These are phyloP conservation scores for Cryptoblepharus egeriae DNA, from an alignment of 2,797 vertebrate species.

Conservation along the genomic window DNA sequence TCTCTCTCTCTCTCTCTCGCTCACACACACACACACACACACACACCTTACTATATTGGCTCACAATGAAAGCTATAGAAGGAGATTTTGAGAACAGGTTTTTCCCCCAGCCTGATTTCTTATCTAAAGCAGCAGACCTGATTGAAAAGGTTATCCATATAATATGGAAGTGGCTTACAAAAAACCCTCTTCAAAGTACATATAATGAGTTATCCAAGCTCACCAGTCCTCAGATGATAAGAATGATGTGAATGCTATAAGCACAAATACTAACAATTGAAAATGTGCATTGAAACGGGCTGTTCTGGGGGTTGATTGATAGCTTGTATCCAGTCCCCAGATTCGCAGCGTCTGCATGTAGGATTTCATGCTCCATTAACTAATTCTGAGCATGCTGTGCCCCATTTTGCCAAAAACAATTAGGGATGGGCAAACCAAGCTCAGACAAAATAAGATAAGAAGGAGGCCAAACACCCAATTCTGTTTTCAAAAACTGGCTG, in stretches of 20 bases:
- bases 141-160: background rate
- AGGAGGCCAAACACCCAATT: background rate
- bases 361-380: slow-evolving; percentile 19
- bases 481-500: background rate
- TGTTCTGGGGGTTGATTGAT: background rate
- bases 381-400: slow-evolving; percentile 8
- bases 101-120: background rate
- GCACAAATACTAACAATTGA: slow-evolving; percentile 30
- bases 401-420: slow-evolving; percentile 15
- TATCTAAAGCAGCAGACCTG: background rate
- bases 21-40: background rate
- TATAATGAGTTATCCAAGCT: background rate
- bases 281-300: background rate
- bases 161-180: slow-evolving; percentile 13
- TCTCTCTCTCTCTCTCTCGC: too few relatives aligned
- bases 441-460: slow-evolving; percentile 4
- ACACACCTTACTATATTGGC: background rate
- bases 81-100: background rate
- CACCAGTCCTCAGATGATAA: slow-evolving; percentile 29
- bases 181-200: background rate
- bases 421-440: slow-evolving; percentile 5
- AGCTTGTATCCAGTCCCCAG: background rate
- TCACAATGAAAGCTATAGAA: background rate
- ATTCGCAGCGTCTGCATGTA: background rate
- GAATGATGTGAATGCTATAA: slow-evolving; percentile 22